Percentiles rank a stretch among this genome's conserved stretches.
Conservation (phyloP, 2,797 vertebrate species). For the Rhynchonycteris naso region DNA sequence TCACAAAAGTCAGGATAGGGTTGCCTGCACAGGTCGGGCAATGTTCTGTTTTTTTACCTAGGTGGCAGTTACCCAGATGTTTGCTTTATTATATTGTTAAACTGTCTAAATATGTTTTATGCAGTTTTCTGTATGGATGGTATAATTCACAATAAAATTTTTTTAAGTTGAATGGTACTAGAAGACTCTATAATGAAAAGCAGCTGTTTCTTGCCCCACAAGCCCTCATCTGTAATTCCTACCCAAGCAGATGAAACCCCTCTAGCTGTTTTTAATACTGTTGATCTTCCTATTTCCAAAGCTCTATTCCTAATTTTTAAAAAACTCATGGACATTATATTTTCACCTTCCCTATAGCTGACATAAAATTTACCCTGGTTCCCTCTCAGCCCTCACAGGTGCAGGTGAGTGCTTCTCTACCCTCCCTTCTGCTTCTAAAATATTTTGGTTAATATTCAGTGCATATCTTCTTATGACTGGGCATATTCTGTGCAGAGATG, state of each 20-base stretch:
- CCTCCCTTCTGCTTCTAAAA: not conserved
- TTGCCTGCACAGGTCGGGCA: rapidly evolving
- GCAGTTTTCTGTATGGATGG: not conserved
- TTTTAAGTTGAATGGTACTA: not conserved
- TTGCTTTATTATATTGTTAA: constrained; percentile 59
- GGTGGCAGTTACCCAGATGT: not conserved
- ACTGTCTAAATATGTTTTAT: constrained; percentile 47
- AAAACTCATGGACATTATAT: not conserved
- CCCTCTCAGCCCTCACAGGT: not conserved
- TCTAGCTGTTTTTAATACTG: not conserved
- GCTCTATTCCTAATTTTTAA: not conserved
- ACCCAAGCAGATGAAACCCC: not conserved
- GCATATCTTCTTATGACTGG: not conserved
- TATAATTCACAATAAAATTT: constrained; percentile 62
- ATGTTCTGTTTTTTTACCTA: not conserved
- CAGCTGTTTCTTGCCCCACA: not conserved
- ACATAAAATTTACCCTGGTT: not conserved
- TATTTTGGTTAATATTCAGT: not conserved
- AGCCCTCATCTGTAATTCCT: not conserved
- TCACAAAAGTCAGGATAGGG: not conserved
- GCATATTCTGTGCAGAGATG: not conserved
- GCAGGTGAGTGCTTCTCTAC: too few species aligned
- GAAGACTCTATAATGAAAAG: constrained; percentile 9
- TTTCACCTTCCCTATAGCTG: not conserved
- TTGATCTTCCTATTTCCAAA: not conserved